Evolutionary conservation across 1,140 invertebrate genomes (phyloP).

Genomic region (Ladona fulva): DNA sequence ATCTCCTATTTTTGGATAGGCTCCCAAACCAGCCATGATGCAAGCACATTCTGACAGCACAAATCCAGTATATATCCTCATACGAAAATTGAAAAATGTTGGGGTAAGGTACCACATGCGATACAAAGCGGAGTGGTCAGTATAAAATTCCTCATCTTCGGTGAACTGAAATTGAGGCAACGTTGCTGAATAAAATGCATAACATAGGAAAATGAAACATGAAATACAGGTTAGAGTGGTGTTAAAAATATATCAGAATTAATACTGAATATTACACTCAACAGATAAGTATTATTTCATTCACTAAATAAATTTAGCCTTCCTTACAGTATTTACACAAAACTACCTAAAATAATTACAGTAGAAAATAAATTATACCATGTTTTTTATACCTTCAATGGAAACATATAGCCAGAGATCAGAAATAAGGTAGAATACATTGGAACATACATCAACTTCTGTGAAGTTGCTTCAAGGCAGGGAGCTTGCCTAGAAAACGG

Average conservation of each 20-base stretch:
- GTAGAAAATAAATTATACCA: not conserved
- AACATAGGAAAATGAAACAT: too few species aligned
- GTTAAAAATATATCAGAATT: too few species aligned
- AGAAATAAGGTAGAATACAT: slow-evolving; percentile 60
- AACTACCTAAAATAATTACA: not conserved
- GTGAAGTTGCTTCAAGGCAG: slow-evolving; percentile 47
- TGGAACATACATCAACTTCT: slow-evolving; percentile 58
- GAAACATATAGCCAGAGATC: slow-evolving; percentile 55
- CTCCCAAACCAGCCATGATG: slow-evolving; percentile 79
- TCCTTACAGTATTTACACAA: not conserved
- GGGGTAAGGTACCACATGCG: slow-evolving; percentile 77
- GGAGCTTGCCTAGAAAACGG: slow-evolving; percentile 55
- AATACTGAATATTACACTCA: too few species aligned
- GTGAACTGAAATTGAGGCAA: slow-evolving; percentile 52
- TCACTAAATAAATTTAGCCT: not conserved
- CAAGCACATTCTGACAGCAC: slow-evolving; percentile 86
- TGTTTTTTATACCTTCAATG: slow-evolving; percentile 53
- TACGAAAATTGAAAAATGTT: slow-evolving; percentile 78
- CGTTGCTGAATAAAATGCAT: too few species aligned
- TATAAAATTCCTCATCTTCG: slow-evolving; percentile 54
- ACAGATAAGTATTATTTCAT: slow-evolving; percentile 20
- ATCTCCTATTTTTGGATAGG: slow-evolving; percentile 66
- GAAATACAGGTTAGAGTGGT: too few species aligned
- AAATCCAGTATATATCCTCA: slow-evolving; percentile 83
- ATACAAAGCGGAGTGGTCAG: slow-evolving; percentile 56